These are phyloP conservation scores for Heliconius ismenius DNA, from an alignment of 2,888 invertebrate genomes.

Conservation along the genomic window DNA sequence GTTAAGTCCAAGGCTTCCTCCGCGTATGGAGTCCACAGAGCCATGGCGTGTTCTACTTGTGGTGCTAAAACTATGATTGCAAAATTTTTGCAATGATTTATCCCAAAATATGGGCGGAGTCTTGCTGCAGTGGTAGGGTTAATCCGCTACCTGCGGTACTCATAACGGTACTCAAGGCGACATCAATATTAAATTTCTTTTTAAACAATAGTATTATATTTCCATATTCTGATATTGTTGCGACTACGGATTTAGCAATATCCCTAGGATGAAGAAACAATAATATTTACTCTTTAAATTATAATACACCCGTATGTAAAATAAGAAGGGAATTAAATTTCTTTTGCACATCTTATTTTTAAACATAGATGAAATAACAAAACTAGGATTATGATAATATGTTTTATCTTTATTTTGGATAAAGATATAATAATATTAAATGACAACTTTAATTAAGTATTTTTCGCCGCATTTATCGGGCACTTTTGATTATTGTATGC, in stretches of 20 bases:
- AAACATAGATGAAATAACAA: not conserved
- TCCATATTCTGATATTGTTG: slow-evolving; percentile 20
- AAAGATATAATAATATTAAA: too few species aligned
- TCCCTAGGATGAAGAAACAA: slow-evolving; percentile 8
- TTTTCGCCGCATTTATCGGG: not conserved
- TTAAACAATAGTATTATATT: slow-evolving; percentile 34
- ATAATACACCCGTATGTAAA: slow-evolving; percentile 5
- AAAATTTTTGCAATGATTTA: slow-evolving; percentile 33
- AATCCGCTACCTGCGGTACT: slow-evolving; percentile 46
- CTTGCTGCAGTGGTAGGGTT: slow-evolving; percentile 33
- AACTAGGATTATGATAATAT: not conserved
- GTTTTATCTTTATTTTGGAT: not conserved
- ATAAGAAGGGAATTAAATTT: not conserved
- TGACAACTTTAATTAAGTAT: too few species aligned
- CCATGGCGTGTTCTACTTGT: slow-evolving; percentile 51
- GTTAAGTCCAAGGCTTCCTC: slow-evolving; percentile 66
- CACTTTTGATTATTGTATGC: not conserved
- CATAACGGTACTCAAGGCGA: slow-evolving; percentile 47
- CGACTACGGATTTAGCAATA: not conserved
- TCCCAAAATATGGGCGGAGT: slow-evolving; percentile 44
- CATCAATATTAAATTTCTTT: slow-evolving; percentile 37
- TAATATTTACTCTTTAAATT: slow-evolving; percentile 4
- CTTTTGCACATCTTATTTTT: not conserved
- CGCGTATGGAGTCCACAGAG: slow-evolving; percentile 70
- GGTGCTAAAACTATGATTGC: slow-evolving; percentile 34